Conservation (phyloP, 1,140 invertebrate genomes). For the Calephelis nemesis region DNA sequence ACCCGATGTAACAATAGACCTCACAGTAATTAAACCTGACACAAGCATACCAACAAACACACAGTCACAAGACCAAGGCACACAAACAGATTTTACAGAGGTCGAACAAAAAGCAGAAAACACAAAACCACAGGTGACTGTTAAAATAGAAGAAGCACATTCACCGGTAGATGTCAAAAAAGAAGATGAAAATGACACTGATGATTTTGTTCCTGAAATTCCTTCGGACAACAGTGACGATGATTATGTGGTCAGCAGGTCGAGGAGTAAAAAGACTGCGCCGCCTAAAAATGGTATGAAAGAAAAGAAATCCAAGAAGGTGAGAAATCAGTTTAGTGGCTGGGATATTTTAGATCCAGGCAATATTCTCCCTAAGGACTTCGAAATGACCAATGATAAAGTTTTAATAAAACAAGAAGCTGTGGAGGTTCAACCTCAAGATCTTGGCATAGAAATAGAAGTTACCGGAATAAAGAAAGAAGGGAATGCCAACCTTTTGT, state of each 20-base stretch:
- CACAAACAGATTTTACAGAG: conserved; percentile 43
- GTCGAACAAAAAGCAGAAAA: conserved; percentile 20
- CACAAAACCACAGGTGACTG: conserved; percentile 23
- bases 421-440: conserved; percentile 23
- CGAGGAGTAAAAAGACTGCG: conserved; percentile 8
- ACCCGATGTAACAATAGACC: conserved; percentile 36
- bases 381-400: not conserved
- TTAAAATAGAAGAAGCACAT: conserved; percentile 44
- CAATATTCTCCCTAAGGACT: not conserved
- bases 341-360: conserved; percentile 31
- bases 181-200: conserved; percentile 31
- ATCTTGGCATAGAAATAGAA: conserved; percentile 22
- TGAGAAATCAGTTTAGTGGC: conserved; percentile 39
- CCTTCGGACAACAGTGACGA: conserved; percentile 48
- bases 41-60: conserved; percentile 20
- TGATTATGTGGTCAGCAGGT: not conserved
- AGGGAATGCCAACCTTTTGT: conserved; percentile 26
- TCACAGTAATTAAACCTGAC: conserved; percentile 42
- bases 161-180: conserved; percentile 40
- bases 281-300: conserved; percentile 36
- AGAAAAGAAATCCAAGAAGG: conserved; percentile 42
- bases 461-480: conserved; percentile 26
- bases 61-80: conserved; percentile 38
- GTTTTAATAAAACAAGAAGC: conserved; percentile 34
- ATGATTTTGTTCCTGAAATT: conserved; percentile 31